Evolutionary conservation across 2,113 vertebrate genomes (phyloP), one percentile per base, ranked within the genome.

Genomic region (Callospermophilus lateralis): DNA sequence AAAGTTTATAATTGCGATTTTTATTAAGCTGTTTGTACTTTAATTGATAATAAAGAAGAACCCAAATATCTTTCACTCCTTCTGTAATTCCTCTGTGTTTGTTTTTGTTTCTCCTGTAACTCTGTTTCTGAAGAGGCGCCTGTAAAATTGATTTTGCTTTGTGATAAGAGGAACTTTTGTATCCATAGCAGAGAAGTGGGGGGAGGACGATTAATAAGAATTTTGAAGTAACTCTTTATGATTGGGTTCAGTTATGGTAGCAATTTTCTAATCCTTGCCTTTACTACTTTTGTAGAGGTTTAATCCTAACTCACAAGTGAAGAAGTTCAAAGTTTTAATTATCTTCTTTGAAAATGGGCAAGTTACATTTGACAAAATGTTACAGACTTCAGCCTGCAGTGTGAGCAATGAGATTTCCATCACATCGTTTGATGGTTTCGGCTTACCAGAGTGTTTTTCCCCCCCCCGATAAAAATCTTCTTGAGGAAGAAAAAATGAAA

Each of bases 381-480:
- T 85, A 37, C n/a, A n/a, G 5, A n/a, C 45, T 78, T 73, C 77
- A 79, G 6, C 51, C 24, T 78, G 20, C 9, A 90, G 13, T 61
- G 58, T 90, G 30, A 80, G 90, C 42, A 79, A 53, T 79, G 58
- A 63, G 42, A 89, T 96, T 97, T 89, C 77, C 95, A 67, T 93
- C 0, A 19, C 55, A 0, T 79, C 70, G 73, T 37, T 30, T 65
- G 78, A 53, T 3, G 81, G 19, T 93, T 63, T 92, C 61, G 4
- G 0, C 6, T 84, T 96, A 80, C 83, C 28, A 65, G 42, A 84
- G 5, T 53, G 30, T 93, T 81, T 13, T 97, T 90, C 32, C 45
- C 45, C 45, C 45, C 42, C 63, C 26, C 5, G 37, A n/a, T 86
- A 96, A 76, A 89, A 94, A 37, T 53, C 8, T 32, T 84, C 78